A percentile compares a stretch with the other conserved stretches of the same genome.
phyloP scores from a whole-genome alignment of 1,140 invertebrate genomes.

The Mactra quadrangularis region DNA sequence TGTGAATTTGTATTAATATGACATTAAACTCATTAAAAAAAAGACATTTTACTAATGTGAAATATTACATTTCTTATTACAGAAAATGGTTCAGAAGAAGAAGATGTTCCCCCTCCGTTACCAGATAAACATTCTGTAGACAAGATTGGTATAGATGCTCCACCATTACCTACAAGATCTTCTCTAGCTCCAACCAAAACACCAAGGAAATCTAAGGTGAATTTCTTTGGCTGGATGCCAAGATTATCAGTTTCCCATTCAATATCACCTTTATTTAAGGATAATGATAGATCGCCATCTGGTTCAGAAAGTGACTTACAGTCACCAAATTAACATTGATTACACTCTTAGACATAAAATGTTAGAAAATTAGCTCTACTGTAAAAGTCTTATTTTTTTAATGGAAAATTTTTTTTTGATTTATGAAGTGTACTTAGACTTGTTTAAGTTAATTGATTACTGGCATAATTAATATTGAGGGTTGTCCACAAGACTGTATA shows the following conservation, averaged over 20 bases:
- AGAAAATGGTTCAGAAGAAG: conserved; percentile 37
- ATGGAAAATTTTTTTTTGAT: not conserved
- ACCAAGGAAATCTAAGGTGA: conserved; percentile 50
- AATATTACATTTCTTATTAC: too few species aligned
- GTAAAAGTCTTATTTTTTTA: not conserved
- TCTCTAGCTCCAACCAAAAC: conserved; percentile 7
- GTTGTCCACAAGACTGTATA: too few species aligned
- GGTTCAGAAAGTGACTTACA: conserved; percentile 2
- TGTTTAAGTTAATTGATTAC: too few species aligned
- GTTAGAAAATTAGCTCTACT: too few species aligned
- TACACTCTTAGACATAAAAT: not conserved
- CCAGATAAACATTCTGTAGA: conserved; percentile 44
- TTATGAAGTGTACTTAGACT: not conserved
- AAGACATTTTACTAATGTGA: too few species aligned
- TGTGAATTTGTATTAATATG: too few species aligned
- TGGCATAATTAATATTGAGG: too few species aligned
- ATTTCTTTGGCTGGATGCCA: conserved; percentile 44
- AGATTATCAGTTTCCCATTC: conserved; percentile 19
- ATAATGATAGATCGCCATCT: not conserved
- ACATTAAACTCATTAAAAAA: too few species aligned
- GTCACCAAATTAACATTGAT: conserved; percentile 13
- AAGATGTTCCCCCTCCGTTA: conserved; percentile 42
- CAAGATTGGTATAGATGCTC: not conserved
- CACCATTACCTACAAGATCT: conserved; percentile 5
- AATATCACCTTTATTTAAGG: not conserved